A percentile compares a stretch with the other conserved stretches of the same genome.
Conservation (phyloP, 1,140 invertebrate species). For the Lordiphosa mommai region DNA sequence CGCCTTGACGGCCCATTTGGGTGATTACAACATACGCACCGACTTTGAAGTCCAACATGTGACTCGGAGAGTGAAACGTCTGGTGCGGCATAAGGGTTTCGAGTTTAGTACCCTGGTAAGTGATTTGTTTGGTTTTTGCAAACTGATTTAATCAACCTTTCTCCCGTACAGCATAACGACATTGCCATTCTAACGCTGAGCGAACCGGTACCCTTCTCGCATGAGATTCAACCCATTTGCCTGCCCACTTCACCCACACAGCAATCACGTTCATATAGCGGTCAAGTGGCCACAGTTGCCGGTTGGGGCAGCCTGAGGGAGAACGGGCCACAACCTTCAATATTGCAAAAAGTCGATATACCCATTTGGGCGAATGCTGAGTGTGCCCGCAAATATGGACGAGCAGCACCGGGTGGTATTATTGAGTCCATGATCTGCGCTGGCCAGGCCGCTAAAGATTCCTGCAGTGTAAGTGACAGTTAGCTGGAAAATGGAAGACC, state of each 20-base stretch:
- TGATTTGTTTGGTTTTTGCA: constrained; percentile 38
- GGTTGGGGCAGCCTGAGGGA: constrained; percentile 83
- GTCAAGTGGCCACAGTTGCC: constrained; percentile 88
- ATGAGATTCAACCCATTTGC: constrained; percentile 90
- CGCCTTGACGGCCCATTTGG: constrained; percentile 88
- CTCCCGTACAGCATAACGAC: constrained; percentile 86
- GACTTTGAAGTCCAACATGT: constrained; percentile 87
- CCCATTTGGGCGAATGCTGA: constrained; percentile 90
- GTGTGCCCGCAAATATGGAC: constrained; percentile 90
- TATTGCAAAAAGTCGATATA: constrained; percentile 91
- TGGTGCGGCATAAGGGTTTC: constrained; percentile 91
- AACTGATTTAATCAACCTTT: background rate
- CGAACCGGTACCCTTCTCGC: constrained; percentile 87
- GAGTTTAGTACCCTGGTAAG: constrained; percentile 89
- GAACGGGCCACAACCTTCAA: constrained; percentile 90
- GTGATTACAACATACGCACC: constrained; percentile 90
- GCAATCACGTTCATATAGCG: constrained; percentile 82
- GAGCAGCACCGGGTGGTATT: constrained; percentile 91
- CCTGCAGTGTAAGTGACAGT: constrained; percentile 88
- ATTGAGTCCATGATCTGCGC: constrained; percentile 93
- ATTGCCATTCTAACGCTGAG: constrained; percentile 91
- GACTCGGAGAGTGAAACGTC: constrained; percentile 88
- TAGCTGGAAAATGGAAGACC: background rate
- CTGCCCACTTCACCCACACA: constrained; percentile 83
- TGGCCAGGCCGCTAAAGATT: constrained; percentile 89